phyloP scores from a whole-genome alignment of 1,140 invertebrate species.

The Apis dorsata region DNA sequence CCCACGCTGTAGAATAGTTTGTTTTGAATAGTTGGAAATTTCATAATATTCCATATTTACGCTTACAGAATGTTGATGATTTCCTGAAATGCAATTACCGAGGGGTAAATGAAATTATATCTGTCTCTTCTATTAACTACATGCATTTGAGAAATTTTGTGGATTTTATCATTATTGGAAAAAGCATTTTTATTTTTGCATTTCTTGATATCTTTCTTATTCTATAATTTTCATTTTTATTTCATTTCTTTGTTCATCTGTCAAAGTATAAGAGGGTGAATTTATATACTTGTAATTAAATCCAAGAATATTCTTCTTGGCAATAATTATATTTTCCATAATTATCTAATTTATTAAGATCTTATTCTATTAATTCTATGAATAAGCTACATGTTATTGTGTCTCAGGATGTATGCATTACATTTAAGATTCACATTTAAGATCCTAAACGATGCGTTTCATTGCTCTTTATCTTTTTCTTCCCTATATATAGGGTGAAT shows the following conservation, averaged over 20 bases:
- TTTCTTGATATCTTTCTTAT: no score
- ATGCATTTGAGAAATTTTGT: not conserved
- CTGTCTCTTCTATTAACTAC: not conserved
- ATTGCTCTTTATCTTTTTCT: not conserved
- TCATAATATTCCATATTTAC: constrained; percentile 3
- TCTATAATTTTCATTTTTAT: no score
- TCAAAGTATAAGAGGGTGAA: no score
- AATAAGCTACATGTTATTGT: not conserved
- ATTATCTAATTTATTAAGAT: not conserved
- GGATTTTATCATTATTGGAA: not conserved
- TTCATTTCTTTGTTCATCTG: no score
- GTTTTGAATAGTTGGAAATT: constrained; percentile 2
- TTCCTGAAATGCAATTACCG: not conserved
- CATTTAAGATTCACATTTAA: not conserved
- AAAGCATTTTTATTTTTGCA: not conserved
- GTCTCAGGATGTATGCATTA: not conserved
- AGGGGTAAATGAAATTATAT: not conserved
- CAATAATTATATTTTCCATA: not conserved
- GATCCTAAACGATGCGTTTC: not conserved
- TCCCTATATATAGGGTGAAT: no score
- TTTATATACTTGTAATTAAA: no score
- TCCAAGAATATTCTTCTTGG: not conserved
- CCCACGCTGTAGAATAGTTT: not conserved
- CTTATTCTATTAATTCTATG: not conserved
- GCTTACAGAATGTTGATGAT: not conserved